Evolutionary conservation across 23 tunicate species (phyloP), one percentile per base, ranked within the genome.

Genomic region (Trididemnum miniatum): DNA sequence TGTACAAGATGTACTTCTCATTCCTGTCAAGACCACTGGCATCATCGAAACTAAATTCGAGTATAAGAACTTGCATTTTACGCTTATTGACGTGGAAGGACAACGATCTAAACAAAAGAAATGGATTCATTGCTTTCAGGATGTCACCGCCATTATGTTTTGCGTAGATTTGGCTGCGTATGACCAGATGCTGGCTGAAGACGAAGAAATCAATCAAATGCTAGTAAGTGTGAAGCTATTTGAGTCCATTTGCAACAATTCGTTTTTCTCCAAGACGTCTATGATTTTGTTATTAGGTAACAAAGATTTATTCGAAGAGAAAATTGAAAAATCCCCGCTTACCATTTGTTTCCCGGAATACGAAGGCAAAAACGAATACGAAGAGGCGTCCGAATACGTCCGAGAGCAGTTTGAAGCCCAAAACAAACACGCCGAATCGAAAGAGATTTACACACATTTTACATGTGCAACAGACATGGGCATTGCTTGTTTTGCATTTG

Each of bases 131-230:
- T 89, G 90, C 59, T 89, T 89, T 34, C 74, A 89, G 64, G 94
- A 85, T 64, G 90, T 89, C 44, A 85, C 90, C 1, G 94, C 94
- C 25, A 85, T 89, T 39, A 85, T 89, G 20, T 89, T 85, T 65
- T 89, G 90, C 78, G 90, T 89, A 25, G 89, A 82, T 7, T 62
- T 89, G 79, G 85, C 94, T n/a, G 94, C 90, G 2, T 89, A 89
- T 35, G 94, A 89, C 78, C 88, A 84, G 66, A 85, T 85, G 44
- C 69, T 89, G 31, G 85, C 81, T 20, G 94, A 85, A 66, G 94
- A 89, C 67, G 94, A 89, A 33, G 94, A 85, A 60, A 85, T 78
- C 9, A 89, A 85, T 54, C 40, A 89, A 34, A 85, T 89, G 90
- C 78, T 36, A 5, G 94, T 85, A 34, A 75, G 84, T 35, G 38